Evolutionary conservation across 2,113 vertebrate species (phyloP).

Genomic region (Regulus satrapa): DNA sequence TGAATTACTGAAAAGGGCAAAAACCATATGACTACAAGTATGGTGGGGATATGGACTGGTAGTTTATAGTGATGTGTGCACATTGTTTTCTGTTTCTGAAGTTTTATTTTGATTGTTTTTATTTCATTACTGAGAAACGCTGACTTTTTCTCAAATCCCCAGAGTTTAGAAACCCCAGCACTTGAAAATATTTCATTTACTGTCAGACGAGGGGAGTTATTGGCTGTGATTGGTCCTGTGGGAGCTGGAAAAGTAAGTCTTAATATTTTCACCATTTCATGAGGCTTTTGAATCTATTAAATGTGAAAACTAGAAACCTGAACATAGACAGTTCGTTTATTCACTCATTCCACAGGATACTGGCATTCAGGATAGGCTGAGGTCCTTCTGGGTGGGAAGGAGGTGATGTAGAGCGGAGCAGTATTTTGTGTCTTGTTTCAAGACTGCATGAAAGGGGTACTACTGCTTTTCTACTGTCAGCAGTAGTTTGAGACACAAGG

Average conservation of each 20-base stretch:
- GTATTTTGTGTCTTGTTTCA: background rate
- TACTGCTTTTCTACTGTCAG: background rate
- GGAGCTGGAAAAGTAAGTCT: slow-evolving; percentile 91
- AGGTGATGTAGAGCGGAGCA: background rate
- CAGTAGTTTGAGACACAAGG: background rate
- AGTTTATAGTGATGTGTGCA: background rate
- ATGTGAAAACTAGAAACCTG: background rate
- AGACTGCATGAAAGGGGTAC: background rate
- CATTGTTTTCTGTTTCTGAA: background rate
- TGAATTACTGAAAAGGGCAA: background rate
- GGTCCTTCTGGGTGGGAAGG: background rate
- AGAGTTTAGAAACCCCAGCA: slow-evolving; percentile 82
- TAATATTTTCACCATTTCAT: background rate
- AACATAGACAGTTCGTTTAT: background rate
- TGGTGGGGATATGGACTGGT: background rate
- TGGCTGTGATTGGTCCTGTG: slow-evolving; percentile 91
- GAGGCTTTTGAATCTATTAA: background rate
- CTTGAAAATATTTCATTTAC: slow-evolving; percentile 83
- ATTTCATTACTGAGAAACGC: background rate
- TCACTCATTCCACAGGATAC: background rate
- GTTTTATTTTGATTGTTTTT: background rate
- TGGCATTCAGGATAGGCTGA: background rate
- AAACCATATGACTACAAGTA: background rate
- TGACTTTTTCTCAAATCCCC: background rate
- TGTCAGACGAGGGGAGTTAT: slow-evolving; percentile 80